Base-by-base conservation (phyloP, 1,140 invertebrate species). In the Gonatopus flavifemur region DNA sequence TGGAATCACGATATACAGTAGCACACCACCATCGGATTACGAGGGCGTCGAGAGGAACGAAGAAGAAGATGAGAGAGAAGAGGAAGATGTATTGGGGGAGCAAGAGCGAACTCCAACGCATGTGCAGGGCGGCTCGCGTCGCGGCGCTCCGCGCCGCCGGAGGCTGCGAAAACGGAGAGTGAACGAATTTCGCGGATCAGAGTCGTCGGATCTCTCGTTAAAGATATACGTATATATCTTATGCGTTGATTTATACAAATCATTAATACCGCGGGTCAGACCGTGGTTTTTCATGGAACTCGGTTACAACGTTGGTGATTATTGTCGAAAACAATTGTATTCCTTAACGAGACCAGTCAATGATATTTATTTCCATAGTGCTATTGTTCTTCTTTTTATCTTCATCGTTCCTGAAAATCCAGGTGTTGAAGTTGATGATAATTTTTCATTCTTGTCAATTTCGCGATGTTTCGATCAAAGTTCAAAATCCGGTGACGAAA, bases 51-150 rank as follows among this genome's bases (percentile, higher is more conserved):
- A 58, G 59, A 53, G 52, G 57, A 32, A 43, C 28, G 36, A 40
- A 44, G 25, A 36, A 50, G 49, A 30, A 62, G 50, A 8, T 8
- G 22, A 20, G 51, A 53, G 46, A 35, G 44, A 48, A 53, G 56
- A 39, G 52, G 58, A 55, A 49, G 42, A 41, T 63, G 59, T 55
- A 58, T 59, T 40, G 53, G 49, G 51, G 44, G 53, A 55, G 55
- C 49, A 60, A 62, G 59, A 55, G 59, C 49, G 53, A 57, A 66
- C 64, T 62, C 70, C 53, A 72, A 78, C 76, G 76, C 76, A 78
- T 78, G 76, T 78, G 76, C 76, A 76, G 76, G 74, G 69, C 69
- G 71, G 63, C 64, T 68, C 67, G 71, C 74, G 73, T 75, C 72
- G 74, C 72, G 71, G 70, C 73, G 72, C 73, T 75, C 61, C 64